Evolutionary conservation across 2,113 vertebrate genomes (phyloP).

Genomic region (Nanorana parkeri): DNA sequence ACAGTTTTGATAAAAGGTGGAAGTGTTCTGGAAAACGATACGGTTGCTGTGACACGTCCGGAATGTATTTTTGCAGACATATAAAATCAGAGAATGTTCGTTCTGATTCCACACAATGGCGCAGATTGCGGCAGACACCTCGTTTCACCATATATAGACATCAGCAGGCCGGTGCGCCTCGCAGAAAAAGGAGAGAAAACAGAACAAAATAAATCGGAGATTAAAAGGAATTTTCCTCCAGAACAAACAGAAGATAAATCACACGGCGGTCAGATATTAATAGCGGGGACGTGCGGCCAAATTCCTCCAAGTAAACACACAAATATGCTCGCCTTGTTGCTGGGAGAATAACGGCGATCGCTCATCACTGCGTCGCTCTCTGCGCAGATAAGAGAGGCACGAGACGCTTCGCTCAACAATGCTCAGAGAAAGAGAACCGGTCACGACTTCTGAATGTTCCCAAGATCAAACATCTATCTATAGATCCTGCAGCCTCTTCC

Average conservation of each 20-base stretch:
- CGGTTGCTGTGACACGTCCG: not conserved
- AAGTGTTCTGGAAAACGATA: not conserved
- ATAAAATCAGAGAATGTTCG: not conserved
- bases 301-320: constrained; percentile 35
- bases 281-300: constrained; percentile 42
- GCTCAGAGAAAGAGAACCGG: too few relatives aligned
- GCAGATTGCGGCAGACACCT: not conserved
- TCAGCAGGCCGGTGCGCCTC: too few relatives aligned
- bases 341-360: constrained; percentile 1
- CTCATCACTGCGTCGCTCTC: not conserved
- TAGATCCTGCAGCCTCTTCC: not conserved
- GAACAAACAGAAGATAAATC: constrained; percentile 47
- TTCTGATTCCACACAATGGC: too few relatives aligned
- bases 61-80: not conserved
- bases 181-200: not conserved
- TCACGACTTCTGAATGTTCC: too few relatives aligned
- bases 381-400: too few relatives aligned
- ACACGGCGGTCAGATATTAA: constrained; percentile 37
- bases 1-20: not conserved
- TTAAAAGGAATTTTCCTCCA: constrained; percentile 25
- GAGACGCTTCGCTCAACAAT: too few relatives aligned
- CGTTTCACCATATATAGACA: constrained; percentile 40
- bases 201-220: constrained; percentile 21
- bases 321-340: not conserved
- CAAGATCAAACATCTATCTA: not conserved